Conservation (phyloP, 2,113 vertebrate species). For the Apodemus sylvaticus region DNA sequence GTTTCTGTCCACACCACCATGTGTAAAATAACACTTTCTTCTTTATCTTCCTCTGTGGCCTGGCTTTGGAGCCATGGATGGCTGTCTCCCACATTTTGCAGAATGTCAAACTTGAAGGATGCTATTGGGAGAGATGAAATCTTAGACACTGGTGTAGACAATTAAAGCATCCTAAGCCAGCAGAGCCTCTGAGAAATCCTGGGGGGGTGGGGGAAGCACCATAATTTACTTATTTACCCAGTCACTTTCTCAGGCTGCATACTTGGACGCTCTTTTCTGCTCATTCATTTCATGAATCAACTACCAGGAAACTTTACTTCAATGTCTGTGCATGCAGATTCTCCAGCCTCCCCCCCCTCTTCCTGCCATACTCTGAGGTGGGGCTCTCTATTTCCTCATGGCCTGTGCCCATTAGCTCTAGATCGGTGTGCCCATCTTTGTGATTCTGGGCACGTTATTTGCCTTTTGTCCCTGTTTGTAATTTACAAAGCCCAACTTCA, state of each 20-base stretch:
- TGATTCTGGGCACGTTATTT: background rate
- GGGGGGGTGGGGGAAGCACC: background rate
- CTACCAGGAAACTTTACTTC: background rate
- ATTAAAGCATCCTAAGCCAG: background rate
- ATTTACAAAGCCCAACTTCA: background rate
- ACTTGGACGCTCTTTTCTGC: background rate
- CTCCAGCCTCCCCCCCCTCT: rapidly evolving
- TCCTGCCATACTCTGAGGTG: rapidly evolving
- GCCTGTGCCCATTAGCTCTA: rapidly evolving
- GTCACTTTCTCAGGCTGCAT: background rate
- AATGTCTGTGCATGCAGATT: background rate
- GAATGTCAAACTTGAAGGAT: background rate
- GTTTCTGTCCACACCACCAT: background rate
- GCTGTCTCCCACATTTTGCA: background rate
- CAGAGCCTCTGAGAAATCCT: background rate
- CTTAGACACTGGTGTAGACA: background rate
- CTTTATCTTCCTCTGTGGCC: background rate
- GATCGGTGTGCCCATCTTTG: no score
- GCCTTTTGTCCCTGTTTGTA: background rate
- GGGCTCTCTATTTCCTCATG: background rate
- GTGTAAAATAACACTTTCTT: rapidly evolving
- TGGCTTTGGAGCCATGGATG: background rate
- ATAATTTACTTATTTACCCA: background rate
- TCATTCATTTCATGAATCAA: background rate
- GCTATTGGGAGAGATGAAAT: background rate